Evolutionary conservation across 2,113 vertebrate genomes (phyloP).

Genomic region (Theristicus caerulescens): DNA sequence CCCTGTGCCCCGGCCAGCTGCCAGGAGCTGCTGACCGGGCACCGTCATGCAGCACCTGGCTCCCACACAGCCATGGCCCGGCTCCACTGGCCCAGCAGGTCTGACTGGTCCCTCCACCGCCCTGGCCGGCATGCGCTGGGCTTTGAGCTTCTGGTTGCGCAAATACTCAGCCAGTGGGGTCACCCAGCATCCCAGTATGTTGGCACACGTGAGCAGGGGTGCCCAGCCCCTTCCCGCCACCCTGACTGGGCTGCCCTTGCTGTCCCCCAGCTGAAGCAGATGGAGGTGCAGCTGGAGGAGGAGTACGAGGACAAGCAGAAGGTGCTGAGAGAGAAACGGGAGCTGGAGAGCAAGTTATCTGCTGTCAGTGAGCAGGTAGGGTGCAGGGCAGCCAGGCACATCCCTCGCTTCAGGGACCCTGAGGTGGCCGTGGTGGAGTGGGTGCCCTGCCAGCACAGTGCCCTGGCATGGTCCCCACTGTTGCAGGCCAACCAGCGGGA

Average conservation of each 20-base stretch:
- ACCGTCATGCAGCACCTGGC: background rate
- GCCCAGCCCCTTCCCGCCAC: fast-evolving
- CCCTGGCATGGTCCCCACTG: background rate
- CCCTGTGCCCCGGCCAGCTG: background rate
- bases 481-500: constrained; percentile 87
- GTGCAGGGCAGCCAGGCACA: background rate
- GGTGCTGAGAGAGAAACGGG: constrained; percentile 91
- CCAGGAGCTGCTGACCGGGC: background rate
- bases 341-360: constrained; percentile 88
- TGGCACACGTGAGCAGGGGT: background rate
- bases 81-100: background rate
- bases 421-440: fast-evolving
- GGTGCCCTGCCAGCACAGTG: fast-evolving
- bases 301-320: constrained; percentile 97
- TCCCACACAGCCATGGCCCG: background rate
- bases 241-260: background rate
- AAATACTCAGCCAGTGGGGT: background rate
- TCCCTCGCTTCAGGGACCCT: background rate
- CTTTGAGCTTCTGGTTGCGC: background rate
- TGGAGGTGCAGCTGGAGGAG: constrained; percentile 95
- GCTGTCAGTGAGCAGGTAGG: constrained; percentile 87
- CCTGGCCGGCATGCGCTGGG: background rate
- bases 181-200: background rate
- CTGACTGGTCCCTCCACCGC: background rate
- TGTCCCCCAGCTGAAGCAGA: constrained; percentile 87